These are phyloP conservation scores for Petrosia ficiformis DNA, from an alignment of 37 sponge, comb jelly and placozoan species.

Conservation along the genomic window DNA sequence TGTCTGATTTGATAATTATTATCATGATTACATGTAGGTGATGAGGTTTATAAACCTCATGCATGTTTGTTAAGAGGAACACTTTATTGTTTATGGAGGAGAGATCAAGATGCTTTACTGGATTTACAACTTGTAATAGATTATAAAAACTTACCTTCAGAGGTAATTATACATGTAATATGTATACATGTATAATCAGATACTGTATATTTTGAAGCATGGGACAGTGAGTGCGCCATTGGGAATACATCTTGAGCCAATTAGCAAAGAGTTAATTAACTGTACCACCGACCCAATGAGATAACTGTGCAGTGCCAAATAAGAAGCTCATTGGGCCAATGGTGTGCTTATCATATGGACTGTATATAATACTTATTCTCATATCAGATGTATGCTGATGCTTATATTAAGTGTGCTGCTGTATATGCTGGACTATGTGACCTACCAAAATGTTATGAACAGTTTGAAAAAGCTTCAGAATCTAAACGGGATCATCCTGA, in stretches of 20 bases:
- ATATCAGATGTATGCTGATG: conserved; percentile 14
- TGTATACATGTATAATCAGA: background rate
- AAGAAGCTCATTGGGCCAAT: no score
- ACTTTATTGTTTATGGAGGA: conserved; percentile 36
- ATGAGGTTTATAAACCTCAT: conserved; percentile 34
- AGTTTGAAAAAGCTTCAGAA: conserved; percentile 25
- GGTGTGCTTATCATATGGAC: background rate
- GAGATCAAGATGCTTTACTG: conserved; percentile 21
- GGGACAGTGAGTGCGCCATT: no score
- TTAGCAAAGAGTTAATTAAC: background rate
- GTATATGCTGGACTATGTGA: conserved; percentile 17
- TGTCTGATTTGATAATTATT: no score
- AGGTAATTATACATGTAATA: background rate
- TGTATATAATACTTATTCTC: background rate
- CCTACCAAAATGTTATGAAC: conserved; percentile 21
- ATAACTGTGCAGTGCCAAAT: no score
- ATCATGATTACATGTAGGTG: no score
- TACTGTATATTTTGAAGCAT: background rate
- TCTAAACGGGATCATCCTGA: conserved; percentile 34
- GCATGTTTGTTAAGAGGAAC: conserved; percentile 48
- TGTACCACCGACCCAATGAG: no score
- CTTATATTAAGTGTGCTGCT: conserved; percentile 26
- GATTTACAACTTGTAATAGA: conserved; percentile 35
- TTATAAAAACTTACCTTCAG: background rate
- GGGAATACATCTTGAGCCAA: no score